Conservation (phyloP, 2,113 vertebrate species). For the Entomyzon cyanotis region DNA sequence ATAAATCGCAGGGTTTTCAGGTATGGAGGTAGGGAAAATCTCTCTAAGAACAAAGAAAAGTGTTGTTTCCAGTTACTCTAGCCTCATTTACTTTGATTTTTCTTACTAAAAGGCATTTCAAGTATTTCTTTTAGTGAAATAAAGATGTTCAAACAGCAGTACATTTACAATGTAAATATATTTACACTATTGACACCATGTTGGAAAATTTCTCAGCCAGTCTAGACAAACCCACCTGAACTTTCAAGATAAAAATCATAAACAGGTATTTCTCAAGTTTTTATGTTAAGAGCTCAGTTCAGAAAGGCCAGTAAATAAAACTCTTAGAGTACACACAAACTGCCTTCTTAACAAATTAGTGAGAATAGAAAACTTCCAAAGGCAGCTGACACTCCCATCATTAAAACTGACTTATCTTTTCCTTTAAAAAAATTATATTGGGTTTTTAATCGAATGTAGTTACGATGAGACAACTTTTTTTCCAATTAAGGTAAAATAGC, state of each 20-base stretch:
- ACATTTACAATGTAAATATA: neutral
- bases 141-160: neutral
- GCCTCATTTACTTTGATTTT: neutral
- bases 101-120: neutral
- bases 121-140: neutral
- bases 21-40: neutral
- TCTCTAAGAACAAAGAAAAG: neutral
- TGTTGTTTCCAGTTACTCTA: neutral
- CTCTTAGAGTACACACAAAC: neutral
- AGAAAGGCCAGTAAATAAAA: neutral
- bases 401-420: neutral
- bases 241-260: neutral
- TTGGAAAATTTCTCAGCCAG: neutral
- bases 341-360: neutral
- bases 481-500: neutral
- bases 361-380: neutral
- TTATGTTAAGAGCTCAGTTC: neutral
- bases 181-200: neutral
- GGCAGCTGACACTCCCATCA: neutral
- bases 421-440: neutral
- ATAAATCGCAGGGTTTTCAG: neutral
- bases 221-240: neutral
- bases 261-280: neutral
- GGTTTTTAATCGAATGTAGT: neutral
- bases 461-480: neutral